Percentiles rank a stretch among this genome's conserved stretches.
Conservation (phyloP, 2,888 invertebrate genomes). For the Abrostola tripartita region DNA sequence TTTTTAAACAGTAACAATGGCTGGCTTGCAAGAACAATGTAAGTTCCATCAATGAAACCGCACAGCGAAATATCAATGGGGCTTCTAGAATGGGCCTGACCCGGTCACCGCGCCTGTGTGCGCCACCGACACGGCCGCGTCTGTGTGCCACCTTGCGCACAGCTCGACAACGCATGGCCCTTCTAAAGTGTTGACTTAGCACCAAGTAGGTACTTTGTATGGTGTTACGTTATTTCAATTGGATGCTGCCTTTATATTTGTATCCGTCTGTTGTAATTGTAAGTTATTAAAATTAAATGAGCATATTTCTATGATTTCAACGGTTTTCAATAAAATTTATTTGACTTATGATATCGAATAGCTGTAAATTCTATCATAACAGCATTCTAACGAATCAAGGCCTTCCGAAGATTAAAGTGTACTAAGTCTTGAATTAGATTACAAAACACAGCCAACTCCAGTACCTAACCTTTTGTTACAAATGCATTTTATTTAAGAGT, state of each 20-base stretch:
- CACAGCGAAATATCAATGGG: conserved; percentile 85
- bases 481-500: not conserved
- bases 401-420: not conserved
- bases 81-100: conserved; percentile 82
- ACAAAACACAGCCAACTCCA: not conserved
- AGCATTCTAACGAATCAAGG: too few species aligned
- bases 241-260: conserved; percentile 12
- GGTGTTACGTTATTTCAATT: conserved; percentile 27
- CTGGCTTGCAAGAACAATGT: conserved; percentile 51
- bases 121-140: conserved; percentile 55
- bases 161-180: conserved; percentile 48
- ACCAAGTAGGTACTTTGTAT: conserved; percentile 20
- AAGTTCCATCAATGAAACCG: conserved; percentile 80
- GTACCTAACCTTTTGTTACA: not conserved
- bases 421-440: not conserved
- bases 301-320: not conserved
- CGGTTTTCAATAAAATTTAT: not conserved
- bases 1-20: conserved; percentile 16
- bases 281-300: not conserved
- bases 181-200: conserved; percentile 41
- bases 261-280: not conserved
- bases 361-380: too few species aligned
- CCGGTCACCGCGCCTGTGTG: conserved; percentile 79
- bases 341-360: too few species aligned
- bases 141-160: conserved; percentile 57